A percentile compares a stretch with the other conserved stretches of the same genome.
phyloP scores from a whole-genome alignment of 2,113 vertebrate genomes.

The Rhinolophus ferrumequinum region DNA sequence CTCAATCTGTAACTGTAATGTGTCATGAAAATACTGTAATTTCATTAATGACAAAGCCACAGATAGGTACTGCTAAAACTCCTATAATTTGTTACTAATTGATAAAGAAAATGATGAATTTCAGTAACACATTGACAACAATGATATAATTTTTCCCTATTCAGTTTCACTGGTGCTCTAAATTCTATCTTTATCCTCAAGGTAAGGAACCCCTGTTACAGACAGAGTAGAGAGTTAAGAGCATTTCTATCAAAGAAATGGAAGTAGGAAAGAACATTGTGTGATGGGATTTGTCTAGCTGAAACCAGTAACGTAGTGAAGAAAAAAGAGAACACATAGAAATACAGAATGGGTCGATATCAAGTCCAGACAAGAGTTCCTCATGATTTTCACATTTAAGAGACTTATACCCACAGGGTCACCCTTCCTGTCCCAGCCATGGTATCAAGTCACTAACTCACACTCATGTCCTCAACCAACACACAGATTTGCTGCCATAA shows the following conservation, averaged over 20 bases:
- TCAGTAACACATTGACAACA: background rate
- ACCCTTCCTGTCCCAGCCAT: background rate
- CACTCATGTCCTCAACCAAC: background rate
- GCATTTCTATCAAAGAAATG: background rate
- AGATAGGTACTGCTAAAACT: background rate
- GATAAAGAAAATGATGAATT: background rate
- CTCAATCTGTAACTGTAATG: background rate
- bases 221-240: background rate
- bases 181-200: background rate
- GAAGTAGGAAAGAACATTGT: background rate
- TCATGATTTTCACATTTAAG: background rate
- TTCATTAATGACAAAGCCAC: background rate
- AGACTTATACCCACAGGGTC: background rate
- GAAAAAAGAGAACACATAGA: background rate
- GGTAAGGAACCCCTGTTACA: background rate
- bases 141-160: background rate
- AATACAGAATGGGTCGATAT: background rate
- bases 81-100: background rate
- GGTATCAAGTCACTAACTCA: background rate
- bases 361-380: background rate
- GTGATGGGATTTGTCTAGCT: background rate
- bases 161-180: background rate
- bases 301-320: background rate
- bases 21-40: background rate
- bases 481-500: background rate